Conservation (phyloP, 2,888 invertebrate genomes). For the Eilema caniola region DNA sequence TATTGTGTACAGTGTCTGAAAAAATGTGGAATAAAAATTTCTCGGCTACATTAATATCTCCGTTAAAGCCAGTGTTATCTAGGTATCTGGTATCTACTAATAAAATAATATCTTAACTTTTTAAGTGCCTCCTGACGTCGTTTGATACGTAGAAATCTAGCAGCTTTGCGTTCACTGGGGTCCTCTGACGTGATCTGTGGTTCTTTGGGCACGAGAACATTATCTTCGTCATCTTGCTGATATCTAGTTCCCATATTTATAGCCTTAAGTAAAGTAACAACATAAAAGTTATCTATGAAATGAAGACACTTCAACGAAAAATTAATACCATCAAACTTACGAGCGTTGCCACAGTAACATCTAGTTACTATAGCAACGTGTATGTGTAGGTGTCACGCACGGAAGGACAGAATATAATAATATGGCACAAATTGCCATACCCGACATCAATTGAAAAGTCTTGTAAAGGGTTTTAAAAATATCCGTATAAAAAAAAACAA, state of each 20-base stretch:
- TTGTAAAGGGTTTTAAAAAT: too few relatives aligned
- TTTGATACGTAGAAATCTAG: slow-evolving; percentile 89
- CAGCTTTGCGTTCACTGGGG: slow-evolving; percentile 90
- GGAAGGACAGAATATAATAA: too few relatives aligned
- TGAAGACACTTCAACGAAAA: slow-evolving; percentile 9
- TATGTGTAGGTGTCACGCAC: background rate
- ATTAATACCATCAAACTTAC: background rate
- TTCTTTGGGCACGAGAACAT: slow-evolving; percentile 82
- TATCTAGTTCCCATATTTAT: slow-evolving; percentile 10
- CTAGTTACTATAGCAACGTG: slow-evolving; percentile 31
- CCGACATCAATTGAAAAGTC: too few relatives aligned
- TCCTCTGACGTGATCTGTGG: slow-evolving; percentile 88
- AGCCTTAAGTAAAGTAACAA: background rate
- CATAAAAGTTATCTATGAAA: slow-evolving; percentile 7
- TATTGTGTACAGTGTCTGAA: background rate
- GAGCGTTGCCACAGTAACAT: slow-evolving; percentile 11
- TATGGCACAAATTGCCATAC: too few relatives aligned
- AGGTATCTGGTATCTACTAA: background rate
- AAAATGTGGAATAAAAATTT: background rate
- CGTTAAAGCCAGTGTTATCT: background rate
- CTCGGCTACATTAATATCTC: background rate
- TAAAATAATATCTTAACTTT: slow-evolving; percentile 67
- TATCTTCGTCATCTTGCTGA: slow-evolving; percentile 73
- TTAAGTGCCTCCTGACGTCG: slow-evolving; percentile 87
- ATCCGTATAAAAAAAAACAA: too few relatives aligned